These are phyloP conservation scores for Acomys russatus DNA, from an alignment of 2,797 vertebrate species.

Conservation along the genomic window DNA sequence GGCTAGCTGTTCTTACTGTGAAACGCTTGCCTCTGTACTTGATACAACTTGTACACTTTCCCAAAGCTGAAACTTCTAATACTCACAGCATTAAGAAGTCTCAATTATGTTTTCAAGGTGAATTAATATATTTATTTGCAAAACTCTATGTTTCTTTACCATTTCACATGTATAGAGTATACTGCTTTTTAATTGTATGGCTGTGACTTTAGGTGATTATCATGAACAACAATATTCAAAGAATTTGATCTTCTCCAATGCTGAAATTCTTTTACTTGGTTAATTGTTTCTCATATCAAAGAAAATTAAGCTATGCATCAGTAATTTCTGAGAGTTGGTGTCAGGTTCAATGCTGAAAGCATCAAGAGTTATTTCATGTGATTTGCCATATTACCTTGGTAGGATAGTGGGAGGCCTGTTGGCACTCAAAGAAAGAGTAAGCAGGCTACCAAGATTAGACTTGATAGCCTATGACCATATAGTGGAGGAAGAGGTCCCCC, in stretches of 20 bases:
- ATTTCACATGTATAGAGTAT: not conserved
- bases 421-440: no score
- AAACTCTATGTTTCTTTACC: not conserved
- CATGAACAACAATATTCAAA: not conserved
- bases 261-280: not conserved
- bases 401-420: no score
- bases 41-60: not conserved
- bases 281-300: not conserved
- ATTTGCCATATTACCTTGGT: not conserved
- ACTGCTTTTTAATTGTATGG: not conserved
- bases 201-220: not conserved
- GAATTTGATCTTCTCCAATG: not conserved
- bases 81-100: not conserved
- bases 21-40: not conserved
- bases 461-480: no score
- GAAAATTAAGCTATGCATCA: not conserved
- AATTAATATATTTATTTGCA: not conserved
- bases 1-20: not conserved
- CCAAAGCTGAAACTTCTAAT: not conserved
- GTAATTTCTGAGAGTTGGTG: not conserved
- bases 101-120: not conserved
- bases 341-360: not conserved
- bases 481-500: no score
- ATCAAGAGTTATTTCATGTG: not conserved
- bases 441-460: no score